Percentiles rank a stretch among this genome's conserved stretches.
Evolutionary conservation across 2,888 invertebrate species (phyloP).

Genomic region (Marronus borbonicus): DNA sequence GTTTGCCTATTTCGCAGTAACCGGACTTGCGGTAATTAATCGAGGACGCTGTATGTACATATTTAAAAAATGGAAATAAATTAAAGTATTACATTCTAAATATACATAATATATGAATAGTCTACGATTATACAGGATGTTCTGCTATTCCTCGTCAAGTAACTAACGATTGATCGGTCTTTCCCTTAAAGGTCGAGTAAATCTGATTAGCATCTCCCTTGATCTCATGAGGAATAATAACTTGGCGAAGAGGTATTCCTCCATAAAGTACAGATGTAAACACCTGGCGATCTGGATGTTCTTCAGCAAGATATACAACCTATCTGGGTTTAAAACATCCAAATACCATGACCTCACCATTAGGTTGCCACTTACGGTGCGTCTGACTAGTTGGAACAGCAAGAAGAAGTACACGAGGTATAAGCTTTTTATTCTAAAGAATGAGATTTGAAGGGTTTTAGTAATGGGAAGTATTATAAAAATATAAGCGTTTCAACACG

Average conservation of each 20-base stretch:
- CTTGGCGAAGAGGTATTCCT: conserved; percentile 78
- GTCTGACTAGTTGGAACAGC: conserved; percentile 74
- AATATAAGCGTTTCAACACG: too few relatives aligned
- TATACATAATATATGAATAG: neutral
- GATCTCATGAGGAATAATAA: conserved; percentile 77
- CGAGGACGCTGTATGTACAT: too few relatives aligned
- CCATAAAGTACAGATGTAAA: conserved; percentile 73
- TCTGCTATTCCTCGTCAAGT: neutral
- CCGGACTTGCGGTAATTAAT: too few relatives aligned
- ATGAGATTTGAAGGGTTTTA: neutral
- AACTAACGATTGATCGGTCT: neutral
- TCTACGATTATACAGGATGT: neutral
- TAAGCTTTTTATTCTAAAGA: conserved; percentile 76
- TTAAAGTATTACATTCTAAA: conserved; percentile 1
- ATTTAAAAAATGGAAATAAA: neutral
- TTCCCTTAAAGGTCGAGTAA: conserved; percentile 55
- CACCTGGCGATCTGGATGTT: conserved; percentile 72
- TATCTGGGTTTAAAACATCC: conserved; percentile 62
- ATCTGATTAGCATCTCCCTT: conserved; percentile 68
- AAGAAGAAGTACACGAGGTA: conserved; percentile 79
- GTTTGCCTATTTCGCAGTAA: too few relatives aligned
- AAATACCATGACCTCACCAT: conserved; percentile 43
- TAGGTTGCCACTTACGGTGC: conserved; percentile 62
- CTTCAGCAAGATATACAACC: conserved; percentile 61
- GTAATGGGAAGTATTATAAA: too few relatives aligned